Base-by-base conservation (phyloP, 2,888 invertebrate genomes). In the Aproaerema taeniolella region DNA sequence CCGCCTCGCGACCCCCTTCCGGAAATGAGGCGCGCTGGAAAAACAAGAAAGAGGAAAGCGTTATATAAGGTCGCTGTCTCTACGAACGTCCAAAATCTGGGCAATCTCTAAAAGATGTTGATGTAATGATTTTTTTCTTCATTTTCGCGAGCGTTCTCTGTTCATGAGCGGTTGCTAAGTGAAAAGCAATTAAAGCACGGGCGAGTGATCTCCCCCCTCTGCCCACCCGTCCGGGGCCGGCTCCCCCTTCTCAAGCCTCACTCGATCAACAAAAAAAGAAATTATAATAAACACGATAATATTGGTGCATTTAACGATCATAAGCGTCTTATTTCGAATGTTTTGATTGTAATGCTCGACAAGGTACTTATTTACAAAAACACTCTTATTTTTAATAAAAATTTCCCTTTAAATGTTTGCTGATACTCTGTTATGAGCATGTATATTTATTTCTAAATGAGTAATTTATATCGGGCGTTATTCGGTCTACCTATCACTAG, bases 111-210 rank as follows among this genome's bases (percentile, higher is more conserved):
- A 82, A 80, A 81, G 75, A 85, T 82, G 86, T 85, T 83, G 82
- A 80, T 83, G 80, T 83, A 85, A 85, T 83, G 80, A 83, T 85
- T 85, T 86, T 71, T 83, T 83, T 82, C 72, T 81, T 81, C 76
- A 82, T 83, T 82, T 79, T 82, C 77, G 66, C 78, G 67, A 75
- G 61, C 67, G 65, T 73, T 78, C 70, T 69, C 75, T 81, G 80
- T 82, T 85, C 81, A 83, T 82, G 80, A 85, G 77, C 82, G 81
- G 83, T 85, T 85, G 86, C 83, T 86, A 85, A 85, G 86, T 85
- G 82, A 83, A 85, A 85, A 85, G 83, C 86, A 86, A 85, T 86
- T 86, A 86, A 85, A 85, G 77, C 83, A 88, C 78, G 87, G 87
- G 74, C 83, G 87, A 88, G 81, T 85, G 88, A 87, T 87, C 87